Base-by-base conservation (phyloP, 2,797 vertebrate genomes). In the Atherinosoma microstoma region DNA sequence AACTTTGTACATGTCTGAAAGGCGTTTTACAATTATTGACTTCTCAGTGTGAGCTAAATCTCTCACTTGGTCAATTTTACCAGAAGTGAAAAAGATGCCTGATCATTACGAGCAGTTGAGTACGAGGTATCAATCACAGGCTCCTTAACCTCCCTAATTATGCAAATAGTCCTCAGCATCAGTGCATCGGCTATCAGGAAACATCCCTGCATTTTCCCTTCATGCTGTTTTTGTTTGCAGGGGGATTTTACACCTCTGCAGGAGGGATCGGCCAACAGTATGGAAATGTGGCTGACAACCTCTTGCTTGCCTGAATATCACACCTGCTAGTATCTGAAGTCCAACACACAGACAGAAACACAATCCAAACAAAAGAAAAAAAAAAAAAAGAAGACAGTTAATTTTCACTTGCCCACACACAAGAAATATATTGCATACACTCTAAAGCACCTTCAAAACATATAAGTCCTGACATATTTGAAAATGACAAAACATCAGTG, bases 351-450 rank as follows among this genome's bases (percentile, higher is more conserved):
- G n/a, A 63, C 4, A 12, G 16, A 57, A 29, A 54, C 16, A 58
- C 8, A 40, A 6, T 56, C 18, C 12, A 13, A 38, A 38, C 36
- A 42, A 27, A 49, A 67, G 22, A 69, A 38, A 1, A 56, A 8
- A 15, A 53, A 49, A 67, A 29, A 69, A 38, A 1, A 56, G 12
- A 15, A 53, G 40, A 85, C 70, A 79, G 75, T 66, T 84, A 54
- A 86, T 85, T 90, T 70, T 85, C 84, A 91, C 87, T 84, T 89
- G 75, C 84, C 84, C 70, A 47, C 75, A 56, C 78, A 67, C 51
- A 30, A 51, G 58, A 62, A 51, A 77, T 78, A 83, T 24, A 64
- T 3, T 69, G 66, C 65, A 54, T 6, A 38, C 60, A 72, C 73
- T 63, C 63, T 64, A 61, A 78, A 70, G 58, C 66, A 11, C 53